These are phyloP conservation scores for Prorops nasuta DNA, from an alignment of 1,140 invertebrate species.

Conservation along the genomic window DNA sequence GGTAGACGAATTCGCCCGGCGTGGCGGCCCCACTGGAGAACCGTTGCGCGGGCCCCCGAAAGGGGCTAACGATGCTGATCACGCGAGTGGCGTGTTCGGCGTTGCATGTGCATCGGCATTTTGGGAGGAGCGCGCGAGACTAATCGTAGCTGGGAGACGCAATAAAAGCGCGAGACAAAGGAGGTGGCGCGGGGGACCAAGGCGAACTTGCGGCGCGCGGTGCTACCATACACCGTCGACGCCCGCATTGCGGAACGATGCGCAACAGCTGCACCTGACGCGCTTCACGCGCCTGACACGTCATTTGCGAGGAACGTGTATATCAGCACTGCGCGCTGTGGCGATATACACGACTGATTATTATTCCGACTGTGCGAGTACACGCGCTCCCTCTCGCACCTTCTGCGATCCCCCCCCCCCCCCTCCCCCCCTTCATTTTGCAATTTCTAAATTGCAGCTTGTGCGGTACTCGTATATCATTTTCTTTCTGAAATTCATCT, in stretches of 20 bases:
- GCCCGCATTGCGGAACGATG: constrained; percentile 52
- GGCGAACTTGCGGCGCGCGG: constrained; percentile 13
- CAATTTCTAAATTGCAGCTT: no score
- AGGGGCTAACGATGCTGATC: constrained; percentile 25
- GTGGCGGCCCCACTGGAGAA: no score
- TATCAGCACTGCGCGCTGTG: constrained; percentile 26
- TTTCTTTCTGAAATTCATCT: no score
- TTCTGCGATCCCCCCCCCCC: background rate
- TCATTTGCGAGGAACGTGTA: constrained; percentile 51
- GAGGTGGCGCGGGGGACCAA: background rate
- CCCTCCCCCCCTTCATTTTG: no score
- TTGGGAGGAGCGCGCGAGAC: constrained; percentile 15
- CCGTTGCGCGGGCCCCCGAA: constrained; percentile 6
- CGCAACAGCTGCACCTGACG: constrained; percentile 51
- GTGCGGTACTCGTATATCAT: no score
- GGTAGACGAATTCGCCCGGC: no score
- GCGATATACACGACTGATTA: constrained; percentile 39
- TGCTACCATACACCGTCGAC: no score
- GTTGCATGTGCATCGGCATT: constrained; percentile 33
- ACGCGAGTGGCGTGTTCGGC: constrained; percentile 26
- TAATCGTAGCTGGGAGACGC: constrained; percentile 27
- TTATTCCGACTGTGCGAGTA: constrained; percentile 43
- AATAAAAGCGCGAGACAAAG: constrained; percentile 23
- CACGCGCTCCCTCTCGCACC: constrained; percentile 4
- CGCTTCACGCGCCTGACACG: constrained; percentile 50